These are phyloP conservation scores for Varecia variegata DNA, from an alignment of 2,797 vertebrate species.

Conservation along the genomic window DNA sequence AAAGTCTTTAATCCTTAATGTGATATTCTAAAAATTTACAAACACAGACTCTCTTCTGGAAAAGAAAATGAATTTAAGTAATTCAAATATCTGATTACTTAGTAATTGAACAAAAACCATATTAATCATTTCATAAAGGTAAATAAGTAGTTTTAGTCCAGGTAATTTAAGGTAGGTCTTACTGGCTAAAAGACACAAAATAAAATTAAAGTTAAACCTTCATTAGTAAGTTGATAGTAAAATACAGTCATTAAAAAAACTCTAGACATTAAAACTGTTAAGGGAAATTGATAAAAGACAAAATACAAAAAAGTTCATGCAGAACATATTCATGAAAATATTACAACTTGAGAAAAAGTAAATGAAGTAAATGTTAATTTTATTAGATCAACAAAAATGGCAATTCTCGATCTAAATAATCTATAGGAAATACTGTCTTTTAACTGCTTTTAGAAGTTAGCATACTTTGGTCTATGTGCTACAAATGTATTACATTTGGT, in stretches of 20 bases:
- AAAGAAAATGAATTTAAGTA: not conserved
- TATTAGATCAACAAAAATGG: not conserved
- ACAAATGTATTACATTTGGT: too few relatives aligned
- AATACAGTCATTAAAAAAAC: not conserved
- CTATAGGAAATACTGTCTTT: not conserved
- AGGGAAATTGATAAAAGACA: not conserved
- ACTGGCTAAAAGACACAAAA: slow-evolving; percentile 22
- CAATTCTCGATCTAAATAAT: not conserved
- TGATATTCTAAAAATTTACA: slow-evolving; percentile 8
- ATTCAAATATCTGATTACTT: slow-evolving; percentile 22
- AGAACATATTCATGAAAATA: slow-evolving; percentile 4
- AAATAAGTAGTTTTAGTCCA: not conserved
- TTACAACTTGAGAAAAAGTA: not conserved
- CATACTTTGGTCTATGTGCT: not conserved
- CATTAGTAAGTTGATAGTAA: slow-evolving; percentile 21
- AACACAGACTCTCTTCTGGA: not conserved
- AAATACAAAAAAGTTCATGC: not conserved
- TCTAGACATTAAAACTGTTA: not conserved
- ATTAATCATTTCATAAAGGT: not conserved
- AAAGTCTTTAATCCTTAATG: not conserved
- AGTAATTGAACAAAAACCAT: slow-evolving; percentile 11
- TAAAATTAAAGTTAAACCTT: slow-evolving; percentile 39
- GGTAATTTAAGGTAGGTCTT: not conserved
- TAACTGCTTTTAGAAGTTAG: slow-evolving; percentile 1
- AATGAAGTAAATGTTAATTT: not conserved